Percentiles rank a stretch among this genome's conserved stretches.
Evolutionary conservation across 1,140 invertebrate species (phyloP).

Genomic region (Mycetomoellerius zeteki): DNA sequence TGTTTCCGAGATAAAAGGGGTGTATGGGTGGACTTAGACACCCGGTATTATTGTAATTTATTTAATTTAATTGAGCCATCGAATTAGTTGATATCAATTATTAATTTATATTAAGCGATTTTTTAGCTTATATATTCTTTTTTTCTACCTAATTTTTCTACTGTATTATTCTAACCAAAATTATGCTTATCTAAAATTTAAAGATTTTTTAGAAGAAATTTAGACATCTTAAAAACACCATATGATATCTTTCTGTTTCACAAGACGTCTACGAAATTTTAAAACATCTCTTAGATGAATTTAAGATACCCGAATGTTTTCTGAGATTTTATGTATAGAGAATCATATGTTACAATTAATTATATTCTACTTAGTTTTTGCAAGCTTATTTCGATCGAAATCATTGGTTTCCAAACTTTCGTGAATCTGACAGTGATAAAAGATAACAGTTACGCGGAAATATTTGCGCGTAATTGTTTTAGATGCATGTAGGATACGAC

Average conservation of each 20-base stretch:
- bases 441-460: conserved; percentile 28
- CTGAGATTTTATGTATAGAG: neutral
- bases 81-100: too few species aligned
- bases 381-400: neutral
- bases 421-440: neutral
- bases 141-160: neutral
- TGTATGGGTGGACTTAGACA: too few species aligned
- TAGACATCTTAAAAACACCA: neutral
- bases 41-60: too few species aligned
- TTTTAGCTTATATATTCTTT: neutral
- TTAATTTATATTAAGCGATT: neutral
- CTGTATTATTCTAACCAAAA: neutral
- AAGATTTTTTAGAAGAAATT: too few species aligned
- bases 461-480: conserved; percentile 59
- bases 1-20: too few species aligned
- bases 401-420: neutral
- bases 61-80: too few species aligned
- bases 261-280: neutral
- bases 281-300: neutral
- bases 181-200: neutral
- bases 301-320: neutral
- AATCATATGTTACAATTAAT: neutral
- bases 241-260: neutral
- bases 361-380: neutral
- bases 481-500: conserved; percentile 69